Percentiles rank a stretch among this genome's conserved stretches.
These are phyloP conservation scores for Myrmecobius fasciatus DNA, from an alignment of 2,113 vertebrate species.

Conservation along the genomic window DNA sequence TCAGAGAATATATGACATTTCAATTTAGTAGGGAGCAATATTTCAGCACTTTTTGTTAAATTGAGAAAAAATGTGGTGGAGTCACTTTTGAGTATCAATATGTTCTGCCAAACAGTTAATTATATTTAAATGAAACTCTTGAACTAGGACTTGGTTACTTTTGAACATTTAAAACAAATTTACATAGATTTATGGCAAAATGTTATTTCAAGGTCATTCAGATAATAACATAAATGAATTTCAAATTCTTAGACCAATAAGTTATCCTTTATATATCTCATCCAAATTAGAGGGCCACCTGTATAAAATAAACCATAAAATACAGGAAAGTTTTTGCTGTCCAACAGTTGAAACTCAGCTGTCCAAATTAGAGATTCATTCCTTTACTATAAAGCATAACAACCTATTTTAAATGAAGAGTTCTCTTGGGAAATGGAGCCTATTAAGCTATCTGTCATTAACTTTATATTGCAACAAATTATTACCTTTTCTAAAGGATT, in stretches of 20 bases:
- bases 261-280: not conserved
- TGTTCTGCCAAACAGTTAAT: not conserved
- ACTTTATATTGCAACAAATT: not conserved
- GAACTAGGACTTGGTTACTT: not conserved
- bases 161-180: not conserved
- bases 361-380: not conserved
- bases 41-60: conserved; percentile 14
- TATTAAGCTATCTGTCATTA: not conserved
- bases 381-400: not conserved
- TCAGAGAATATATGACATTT: not conserved
- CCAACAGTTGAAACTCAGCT: not conserved
- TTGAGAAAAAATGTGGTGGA: not conserved
- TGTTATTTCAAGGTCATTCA: not conserved
- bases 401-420: not conserved
- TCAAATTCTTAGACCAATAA: not conserved
- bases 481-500: not conserved
- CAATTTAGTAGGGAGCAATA: conserved; percentile 25
- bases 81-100: not conserved
- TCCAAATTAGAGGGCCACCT: no score
- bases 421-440: not conserved
- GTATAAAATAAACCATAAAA: not conserved
- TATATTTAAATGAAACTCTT: not conserved
- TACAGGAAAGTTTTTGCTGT: not conserved
- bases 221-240: not conserved
- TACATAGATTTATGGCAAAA: not conserved